Evolutionary conservation across 2,113 vertebrate species (phyloP), one percentile per base, ranked within the genome.

Genomic region (Garra rufa): DNA sequence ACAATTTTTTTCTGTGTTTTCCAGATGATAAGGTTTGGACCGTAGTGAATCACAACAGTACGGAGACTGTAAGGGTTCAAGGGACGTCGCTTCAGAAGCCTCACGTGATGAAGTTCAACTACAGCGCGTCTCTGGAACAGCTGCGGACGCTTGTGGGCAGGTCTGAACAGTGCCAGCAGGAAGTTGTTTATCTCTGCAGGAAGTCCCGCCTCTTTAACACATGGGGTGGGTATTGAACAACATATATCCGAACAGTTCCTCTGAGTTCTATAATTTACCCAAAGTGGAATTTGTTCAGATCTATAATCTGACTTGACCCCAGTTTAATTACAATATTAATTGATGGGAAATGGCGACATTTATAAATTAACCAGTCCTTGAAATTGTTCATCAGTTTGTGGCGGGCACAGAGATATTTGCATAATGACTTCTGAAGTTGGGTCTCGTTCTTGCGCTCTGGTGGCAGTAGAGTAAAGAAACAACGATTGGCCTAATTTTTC

Each of bases 21-120:
- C 2, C 90, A 97, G 96, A 94, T 87, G 95, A 96, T 65, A 96
- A 95, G 87, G 95, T 95, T 81, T 97, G 96, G 96, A 96, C 95
- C 2, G 88, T 90, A 0, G 89, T 96, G 71, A 92, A 92, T 57
- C 96, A 97, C 90, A 96, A 96, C 91, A 95, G 80, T 89, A 95
- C 93, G 0, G 93, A 92, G 41, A 84, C 94, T 24, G 94, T 92
- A 57, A 90, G 55, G 8, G 95, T 96, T 34, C 91, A 50, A 19
- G 94, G 92, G 10, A 88, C 93, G 2, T 85, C 73, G 11, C 81
- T 85, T 0, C 88, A 91, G 83, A 93, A 92, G 30, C 95, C 95
- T 0, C 95, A 96, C n/a, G 38, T 87, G 57, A 92, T 93, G 93
- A 89, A 81, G 84, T 91, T 97, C 52, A 93, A 94, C 90, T 97